phyloP scores from a whole-genome alignment of 2,888 invertebrate species.

The Ceramica pisi region DNA sequence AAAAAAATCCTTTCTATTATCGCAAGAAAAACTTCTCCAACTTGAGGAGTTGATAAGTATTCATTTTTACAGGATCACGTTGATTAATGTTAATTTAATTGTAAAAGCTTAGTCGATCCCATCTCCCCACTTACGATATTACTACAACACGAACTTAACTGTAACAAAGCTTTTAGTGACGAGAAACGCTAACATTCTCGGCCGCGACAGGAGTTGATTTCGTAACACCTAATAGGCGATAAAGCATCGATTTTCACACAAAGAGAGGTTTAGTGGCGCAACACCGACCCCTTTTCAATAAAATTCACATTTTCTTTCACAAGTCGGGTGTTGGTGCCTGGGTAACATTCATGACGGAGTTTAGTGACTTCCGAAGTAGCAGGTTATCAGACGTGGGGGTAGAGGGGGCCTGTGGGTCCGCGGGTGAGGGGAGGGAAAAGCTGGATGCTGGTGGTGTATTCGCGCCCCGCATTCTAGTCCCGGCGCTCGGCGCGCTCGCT shows the following conservation, averaged over 20 bases:
- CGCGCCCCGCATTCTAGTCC: constrained; percentile 86
- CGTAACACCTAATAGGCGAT: constrained; percentile 79
- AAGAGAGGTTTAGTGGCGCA: constrained; percentile 78
- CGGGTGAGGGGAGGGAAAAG: constrained; percentile 75
- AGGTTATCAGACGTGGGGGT: constrained; percentile 87
- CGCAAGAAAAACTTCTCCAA: background rate
- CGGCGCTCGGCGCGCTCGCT: constrained; percentile 81
- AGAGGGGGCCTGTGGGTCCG: constrained; percentile 70
- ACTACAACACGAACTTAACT: constrained; percentile 57
- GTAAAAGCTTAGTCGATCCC: background rate
- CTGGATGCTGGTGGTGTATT: constrained; percentile 83
- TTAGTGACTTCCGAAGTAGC: constrained; percentile 91
- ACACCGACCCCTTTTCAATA: constrained; percentile 86
- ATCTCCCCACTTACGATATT: constrained; percentile 8
- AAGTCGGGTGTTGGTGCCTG: constrained; percentile 83
- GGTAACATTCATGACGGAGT: constrained; percentile 88
- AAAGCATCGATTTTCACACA: constrained; percentile 83
- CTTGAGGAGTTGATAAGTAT: background rate
- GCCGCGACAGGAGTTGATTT: constrained; percentile 74
- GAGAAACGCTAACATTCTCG: constrained; percentile 64
- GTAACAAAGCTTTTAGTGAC: constrained; percentile 72
- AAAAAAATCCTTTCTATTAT: background rate
- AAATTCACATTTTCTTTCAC: constrained; percentile 88
- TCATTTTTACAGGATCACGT: background rate
- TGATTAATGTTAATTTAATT: constrained; percentile 1